These are phyloP conservation scores for Podargus strigoides DNA, from an alignment of 2,797 vertebrate genomes.

Conservation along the genomic window DNA sequence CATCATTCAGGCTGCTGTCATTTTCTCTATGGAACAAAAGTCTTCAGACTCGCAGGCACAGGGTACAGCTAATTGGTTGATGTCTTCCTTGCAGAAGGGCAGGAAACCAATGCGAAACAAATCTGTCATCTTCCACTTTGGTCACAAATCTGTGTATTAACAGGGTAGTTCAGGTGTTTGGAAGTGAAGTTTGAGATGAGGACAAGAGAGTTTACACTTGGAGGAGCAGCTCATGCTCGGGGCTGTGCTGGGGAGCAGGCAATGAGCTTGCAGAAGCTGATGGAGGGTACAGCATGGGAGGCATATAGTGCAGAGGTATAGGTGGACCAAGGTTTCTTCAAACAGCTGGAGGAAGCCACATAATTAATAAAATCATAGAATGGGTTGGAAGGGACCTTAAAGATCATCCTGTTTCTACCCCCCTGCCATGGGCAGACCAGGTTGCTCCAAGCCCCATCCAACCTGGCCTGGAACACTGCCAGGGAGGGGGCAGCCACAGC, in stretches of 20 bases:
- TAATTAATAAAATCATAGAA: no score
- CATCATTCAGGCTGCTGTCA: not conserved
- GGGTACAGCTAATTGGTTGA: not conserved
- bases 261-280: no score
- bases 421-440: no score
- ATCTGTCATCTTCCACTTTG: not conserved
- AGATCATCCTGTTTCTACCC: no score
- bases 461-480: no score
- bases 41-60: not conserved
- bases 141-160: not conserved
- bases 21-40: not conserved
- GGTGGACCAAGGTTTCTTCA: not conserved
- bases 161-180: not conserved
- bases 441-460: no score
- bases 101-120: not conserved
- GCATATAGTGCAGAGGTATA: not conserved
- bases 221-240: not conserved
- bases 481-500: no score
- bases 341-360: not conserved
- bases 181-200: not conserved
- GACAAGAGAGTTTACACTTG: accelerated
- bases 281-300: not conserved
- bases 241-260: not conserved
- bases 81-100: not conserved
- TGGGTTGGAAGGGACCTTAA: no score